Percentiles rank a stretch among this genome's conserved stretches.
These are phyloP conservation scores for Bucco capensis DNA, from an alignment of 2,113 vertebrate genomes.

Conservation along the genomic window DNA sequence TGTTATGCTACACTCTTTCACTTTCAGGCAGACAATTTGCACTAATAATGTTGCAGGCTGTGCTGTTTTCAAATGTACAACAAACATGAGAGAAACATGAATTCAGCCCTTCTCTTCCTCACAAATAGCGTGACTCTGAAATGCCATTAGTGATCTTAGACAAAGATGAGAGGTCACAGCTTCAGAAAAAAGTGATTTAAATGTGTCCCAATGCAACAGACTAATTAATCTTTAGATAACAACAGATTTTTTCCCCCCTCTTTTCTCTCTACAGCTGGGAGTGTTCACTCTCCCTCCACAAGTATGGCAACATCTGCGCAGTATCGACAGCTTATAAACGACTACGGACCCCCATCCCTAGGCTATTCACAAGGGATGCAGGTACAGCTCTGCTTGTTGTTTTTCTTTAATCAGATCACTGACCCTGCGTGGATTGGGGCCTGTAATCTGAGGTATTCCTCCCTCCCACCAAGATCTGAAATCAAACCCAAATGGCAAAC, in stretches of 20 bases:
- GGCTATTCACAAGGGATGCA: conserved; percentile 89
- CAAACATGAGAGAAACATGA: background rate
- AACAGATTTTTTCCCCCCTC: background rate
- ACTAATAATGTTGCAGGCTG: conserved; percentile 28
- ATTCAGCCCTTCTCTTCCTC: background rate
- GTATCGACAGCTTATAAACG: conserved; percentile 91
- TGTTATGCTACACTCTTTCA: conserved; percentile 21
- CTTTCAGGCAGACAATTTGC: conserved; percentile 27
- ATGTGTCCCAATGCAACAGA: background rate
- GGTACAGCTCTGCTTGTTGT: background rate
- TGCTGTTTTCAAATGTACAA: background rate
- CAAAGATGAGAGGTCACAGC: background rate
- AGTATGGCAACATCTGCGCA: conserved; percentile 88
- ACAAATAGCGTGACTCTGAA: background rate
- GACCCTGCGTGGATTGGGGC: background rate
- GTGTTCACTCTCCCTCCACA: conserved; percentile 86
- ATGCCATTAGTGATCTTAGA: background rate
- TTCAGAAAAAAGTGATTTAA: background rate
- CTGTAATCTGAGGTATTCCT: conserved; percentile 52
- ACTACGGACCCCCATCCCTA: conserved; percentile 93
- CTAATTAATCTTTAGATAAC: conserved; percentile 12
- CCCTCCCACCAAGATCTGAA: conserved; percentile 48
- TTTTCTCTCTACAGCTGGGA: conserved; percentile 77
- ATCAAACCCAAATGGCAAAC: conserved; percentile 62
- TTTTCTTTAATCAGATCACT: background rate